These are phyloP conservation scores for Xerus rutilus DNA, from an alignment of 2,797 vertebrate genomes.

Conservation along the genomic window DNA sequence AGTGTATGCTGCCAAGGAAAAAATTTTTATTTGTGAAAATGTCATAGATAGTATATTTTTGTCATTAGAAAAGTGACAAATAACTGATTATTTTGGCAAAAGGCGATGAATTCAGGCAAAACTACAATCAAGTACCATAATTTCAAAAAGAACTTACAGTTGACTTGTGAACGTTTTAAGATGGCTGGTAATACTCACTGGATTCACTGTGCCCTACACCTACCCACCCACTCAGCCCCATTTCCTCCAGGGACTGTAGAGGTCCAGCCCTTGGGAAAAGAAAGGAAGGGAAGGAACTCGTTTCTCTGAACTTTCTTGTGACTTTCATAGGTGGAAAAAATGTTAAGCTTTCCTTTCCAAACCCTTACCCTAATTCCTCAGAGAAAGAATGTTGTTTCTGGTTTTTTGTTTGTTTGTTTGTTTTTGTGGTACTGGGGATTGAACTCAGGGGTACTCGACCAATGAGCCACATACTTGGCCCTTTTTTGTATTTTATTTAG, in stretches of 20 bases:
- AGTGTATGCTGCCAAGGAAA: slow-evolving; percentile 14
- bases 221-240: neutral
- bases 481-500: no score
- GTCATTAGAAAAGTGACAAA: slow-evolving; percentile 29
- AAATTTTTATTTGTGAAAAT: slow-evolving; percentile 36
- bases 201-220: neutral
- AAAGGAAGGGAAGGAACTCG: neutral
- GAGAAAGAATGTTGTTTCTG: slow-evolving; percentile 22
- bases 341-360: neutral
- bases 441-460: no score
- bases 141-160: slow-evolving; percentile 7
- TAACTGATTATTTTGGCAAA: neutral
- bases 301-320: neutral
- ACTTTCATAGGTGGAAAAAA: neutral
- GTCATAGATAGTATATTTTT: neutral
- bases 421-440: no score
- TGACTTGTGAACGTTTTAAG: neutral
- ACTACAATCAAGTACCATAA: neutral
- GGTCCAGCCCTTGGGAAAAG: neutral
- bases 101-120: slow-evolving; percentile 48
- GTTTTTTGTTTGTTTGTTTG: no score
- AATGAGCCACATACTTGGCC: no score
- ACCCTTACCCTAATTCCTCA: neutral
- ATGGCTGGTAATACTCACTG: neutral
- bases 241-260: neutral